A percentile compares a stretch with the other conserved stretches of the same genome.
phyloP scores from a whole-genome alignment of 2,797 vertebrate genomes.

The Syncerus caffer region DNA sequence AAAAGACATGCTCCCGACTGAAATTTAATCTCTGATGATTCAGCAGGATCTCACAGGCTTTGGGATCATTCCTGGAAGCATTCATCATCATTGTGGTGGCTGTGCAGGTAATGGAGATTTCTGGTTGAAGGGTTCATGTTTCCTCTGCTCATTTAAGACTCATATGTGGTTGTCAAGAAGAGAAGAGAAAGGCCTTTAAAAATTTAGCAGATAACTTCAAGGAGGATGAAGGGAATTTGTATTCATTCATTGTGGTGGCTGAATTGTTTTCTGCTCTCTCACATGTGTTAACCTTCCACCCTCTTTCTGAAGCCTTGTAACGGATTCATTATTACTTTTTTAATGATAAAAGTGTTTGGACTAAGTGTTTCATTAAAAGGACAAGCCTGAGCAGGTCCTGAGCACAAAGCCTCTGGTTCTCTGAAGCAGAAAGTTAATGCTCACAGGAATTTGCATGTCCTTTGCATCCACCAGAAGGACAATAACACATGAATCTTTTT shows the following conservation, averaged over 20 bases:
- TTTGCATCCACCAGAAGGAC: slow-evolving; percentile 52
- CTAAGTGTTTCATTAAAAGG: slow-evolving; percentile 69
- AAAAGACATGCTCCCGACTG: fast-evolving
- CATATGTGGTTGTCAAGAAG: neutral
- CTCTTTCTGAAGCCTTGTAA: slow-evolving; percentile 35
- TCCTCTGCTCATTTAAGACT: neutral
- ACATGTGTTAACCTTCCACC: slow-evolving; percentile 48
- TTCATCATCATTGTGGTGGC: neutral
- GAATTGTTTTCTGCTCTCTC: slow-evolving; percentile 55
- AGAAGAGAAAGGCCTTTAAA: neutral
- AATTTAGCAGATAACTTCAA: neutral
- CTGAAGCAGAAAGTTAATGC: slow-evolving; percentile 52
- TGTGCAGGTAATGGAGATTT: neutral
- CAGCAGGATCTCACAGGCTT: neutral
- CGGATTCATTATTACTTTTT: slow-evolving; percentile 53
- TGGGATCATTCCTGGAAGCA: neutral
- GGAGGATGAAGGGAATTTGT: slow-evolving; percentile 54
- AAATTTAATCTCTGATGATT: neutral
- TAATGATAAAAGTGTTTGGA: slow-evolving; percentile 64
- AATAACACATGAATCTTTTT: slow-evolving; percentile 30
- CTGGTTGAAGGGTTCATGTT: neutral
- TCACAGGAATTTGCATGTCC: slow-evolving; percentile 17
- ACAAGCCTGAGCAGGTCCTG: slow-evolving; percentile 55
- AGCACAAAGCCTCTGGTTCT: slow-evolving; percentile 25
- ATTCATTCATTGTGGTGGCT: slow-evolving; percentile 5